A percentile compares a stretch with the other conserved stretches of the same genome.
phyloP scores from a whole-genome alignment of 2,113 vertebrate genomes.

The Phaethon lepturus region DNA sequence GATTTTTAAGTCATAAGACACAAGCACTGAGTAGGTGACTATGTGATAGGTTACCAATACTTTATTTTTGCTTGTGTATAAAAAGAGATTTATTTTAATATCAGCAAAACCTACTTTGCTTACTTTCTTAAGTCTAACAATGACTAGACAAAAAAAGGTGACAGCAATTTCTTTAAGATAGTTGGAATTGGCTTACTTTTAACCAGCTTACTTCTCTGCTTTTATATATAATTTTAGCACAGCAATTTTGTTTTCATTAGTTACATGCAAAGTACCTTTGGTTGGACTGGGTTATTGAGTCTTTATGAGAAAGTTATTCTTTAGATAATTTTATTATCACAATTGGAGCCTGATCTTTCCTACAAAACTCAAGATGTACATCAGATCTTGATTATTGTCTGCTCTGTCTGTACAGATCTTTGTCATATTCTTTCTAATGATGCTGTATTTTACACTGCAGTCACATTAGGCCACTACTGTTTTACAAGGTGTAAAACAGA shows the following conservation, averaged over 20 bases:
- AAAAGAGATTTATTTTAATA: neutral
- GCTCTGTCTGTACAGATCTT: neutral
- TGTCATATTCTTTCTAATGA: neutral
- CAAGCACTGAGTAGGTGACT: neutral
- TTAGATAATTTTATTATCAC: neutral
- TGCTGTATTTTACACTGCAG: neutral
- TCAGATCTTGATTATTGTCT: neutral
- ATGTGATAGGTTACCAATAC: neutral
- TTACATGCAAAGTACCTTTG: neutral
- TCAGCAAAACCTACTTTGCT: neutral
- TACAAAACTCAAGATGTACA: neutral
- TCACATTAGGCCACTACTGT: neutral
- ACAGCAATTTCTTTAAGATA: neutral
- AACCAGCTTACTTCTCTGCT: neutral
- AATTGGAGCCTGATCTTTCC: neutral
- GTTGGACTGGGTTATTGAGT: neutral
- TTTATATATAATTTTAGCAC: neutral
- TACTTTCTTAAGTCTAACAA: neutral
- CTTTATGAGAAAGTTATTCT: neutral
- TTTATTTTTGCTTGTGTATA: neutral
- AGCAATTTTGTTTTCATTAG: neutral
- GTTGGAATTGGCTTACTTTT: neutral
- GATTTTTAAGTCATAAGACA: neutral
- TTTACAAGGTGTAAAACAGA: neutral
- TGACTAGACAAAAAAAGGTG: neutral